phyloP scores from a whole-genome alignment of 2,797 vertebrate species.

The Pelobates cultripes region DNA sequence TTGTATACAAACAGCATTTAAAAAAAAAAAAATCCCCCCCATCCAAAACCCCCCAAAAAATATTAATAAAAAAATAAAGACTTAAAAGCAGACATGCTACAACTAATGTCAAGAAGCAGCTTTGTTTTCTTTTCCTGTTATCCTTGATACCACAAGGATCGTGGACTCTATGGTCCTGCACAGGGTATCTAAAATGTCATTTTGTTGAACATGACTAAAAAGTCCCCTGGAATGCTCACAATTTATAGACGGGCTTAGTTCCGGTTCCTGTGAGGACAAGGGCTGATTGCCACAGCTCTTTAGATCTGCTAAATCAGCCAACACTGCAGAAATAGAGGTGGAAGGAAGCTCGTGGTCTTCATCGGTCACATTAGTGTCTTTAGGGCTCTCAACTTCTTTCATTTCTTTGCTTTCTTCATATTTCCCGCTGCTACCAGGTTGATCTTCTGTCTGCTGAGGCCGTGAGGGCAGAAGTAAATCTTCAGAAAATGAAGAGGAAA shows the following conservation, averaged over 20 bases:
- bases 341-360: conserved; percentile 78
- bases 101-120: conserved; percentile 92
- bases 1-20: conserved; percentile 72
- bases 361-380: conserved; percentile 70
- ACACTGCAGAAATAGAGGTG: conserved; percentile 76
- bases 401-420: conserved; percentile 75
- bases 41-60: conserved; percentile 6
- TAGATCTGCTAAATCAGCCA: conserved; percentile 80
- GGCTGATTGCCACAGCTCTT: conserved; percentile 80
- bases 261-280: conserved; percentile 78
- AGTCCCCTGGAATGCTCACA: conserved; percentile 84
- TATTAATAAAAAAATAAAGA: conserved; percentile 48
- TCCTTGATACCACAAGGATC: conserved; percentile 92
- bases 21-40: conserved; percentile 32
- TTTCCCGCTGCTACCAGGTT: conserved; percentile 59
- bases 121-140: conserved; percentile 85
- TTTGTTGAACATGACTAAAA: conserved; percentile 78
- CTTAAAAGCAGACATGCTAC: conserved; percentile 81
- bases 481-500: conserved; percentile 78
- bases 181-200: conserved; percentile 94
- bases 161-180: conserved; percentile 95
- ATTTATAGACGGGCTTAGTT: conserved; percentile 71
- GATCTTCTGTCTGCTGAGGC: conserved; percentile 73
- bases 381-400: conserved; percentile 77
- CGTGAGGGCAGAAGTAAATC: conserved; percentile 58